Evolutionary conservation across 2,113 vertebrate genomes (phyloP), one percentile per base, ranked within the genome.

Genomic region (Tetraodon nigroviridis): DNA sequence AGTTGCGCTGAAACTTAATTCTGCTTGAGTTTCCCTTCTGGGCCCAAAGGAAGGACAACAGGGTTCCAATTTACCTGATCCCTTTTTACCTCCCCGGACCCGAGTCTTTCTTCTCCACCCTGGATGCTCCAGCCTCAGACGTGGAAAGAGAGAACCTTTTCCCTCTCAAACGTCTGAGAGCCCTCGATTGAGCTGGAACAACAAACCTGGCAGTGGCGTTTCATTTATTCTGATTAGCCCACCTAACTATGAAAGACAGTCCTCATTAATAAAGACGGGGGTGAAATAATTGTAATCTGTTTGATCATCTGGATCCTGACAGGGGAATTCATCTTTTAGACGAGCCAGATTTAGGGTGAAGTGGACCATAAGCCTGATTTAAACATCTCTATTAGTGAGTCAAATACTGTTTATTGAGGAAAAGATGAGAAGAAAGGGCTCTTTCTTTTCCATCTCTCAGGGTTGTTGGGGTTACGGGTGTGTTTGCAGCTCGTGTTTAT

Each of bases 1-100:
- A 97, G 95, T 98, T 95, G 92, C 93, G 91, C 92, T 95, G 95
- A 98, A 97, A 98, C 93, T 92, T 95, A 95, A 99, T 96, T 98
- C 96, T 93, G 95, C 94, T 98, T 96, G 94, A 97, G 94, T 98
- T 97, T 95, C 92, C 92, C 94, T 91, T 94, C 92, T 89, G n/a
- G n/a, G n/a, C n/a, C n/a, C n/a, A n/a, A n/a, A n/a, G 90, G 92
- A 93, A 90, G 95, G 94, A 97, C 92, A 96, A 93, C 92, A 92
- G 92, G 90, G 92, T 93, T 94, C 92, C 88, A 91, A 89, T 90
- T 83, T 81, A 80, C 77, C 82, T 64, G 69, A 82, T 82, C 85
- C 86, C 84, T 86, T 86, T 86, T 83, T 85, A 88, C 84, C 85
- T 86, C 84, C 71, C 67, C 78, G 55, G 60, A n/a, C n/a, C n/a